Base-by-base conservation (phyloP, 1,140 invertebrate species). In the Eriosoma lanigerum region DNA sequence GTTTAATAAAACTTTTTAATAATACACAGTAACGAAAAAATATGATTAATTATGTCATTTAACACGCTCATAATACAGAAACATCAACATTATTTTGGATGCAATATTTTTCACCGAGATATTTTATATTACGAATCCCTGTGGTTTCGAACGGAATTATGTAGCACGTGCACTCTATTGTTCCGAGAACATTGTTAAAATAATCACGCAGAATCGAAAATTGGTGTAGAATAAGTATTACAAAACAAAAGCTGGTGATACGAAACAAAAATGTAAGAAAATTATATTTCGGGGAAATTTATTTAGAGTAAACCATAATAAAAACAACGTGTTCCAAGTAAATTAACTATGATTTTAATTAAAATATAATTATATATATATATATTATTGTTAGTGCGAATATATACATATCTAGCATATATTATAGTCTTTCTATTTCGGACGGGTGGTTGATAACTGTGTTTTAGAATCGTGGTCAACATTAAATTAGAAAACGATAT, bases 1-100 rank as follows among this genome's bases (percentile, higher is more conserved):
- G 66, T 70, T 70, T 70, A 26, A 50, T 70, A 50, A 26, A 50
- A 70, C 66, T 19, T 70, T 70, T 70, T 70, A 70, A 70, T 70
- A 70, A 70, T 44, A 50, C 8, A 70, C 46, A 29, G 38, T 46
- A 26, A 70, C 21, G 48, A 10, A 48, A 26, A 68, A 26, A 68
- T 44, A 66, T 62, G 66, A 70, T 70, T 70, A 48, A 70, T 48
- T 48, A 26, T 70, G 44, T 50, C 66, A 29, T 70, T 70, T 50
- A 70, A 24, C 44, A 70, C 66, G 46, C 44, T 24, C 66, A 70
- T 26, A 48, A 48, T 12, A 50, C 66, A 9, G 24, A 70, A 70
- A 50, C 44, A 70, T 29, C 66, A 50, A 50, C 24, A 70, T 50
- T 50, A 15, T 50, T 70, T 70, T 19, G 46, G 8, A 50, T 29